Percentiles rank a stretch among this genome's conserved stretches.
Evolutionary conservation across 2,888 invertebrate species (phyloP).

Genomic region (Ectemnius lituratus): DNA sequence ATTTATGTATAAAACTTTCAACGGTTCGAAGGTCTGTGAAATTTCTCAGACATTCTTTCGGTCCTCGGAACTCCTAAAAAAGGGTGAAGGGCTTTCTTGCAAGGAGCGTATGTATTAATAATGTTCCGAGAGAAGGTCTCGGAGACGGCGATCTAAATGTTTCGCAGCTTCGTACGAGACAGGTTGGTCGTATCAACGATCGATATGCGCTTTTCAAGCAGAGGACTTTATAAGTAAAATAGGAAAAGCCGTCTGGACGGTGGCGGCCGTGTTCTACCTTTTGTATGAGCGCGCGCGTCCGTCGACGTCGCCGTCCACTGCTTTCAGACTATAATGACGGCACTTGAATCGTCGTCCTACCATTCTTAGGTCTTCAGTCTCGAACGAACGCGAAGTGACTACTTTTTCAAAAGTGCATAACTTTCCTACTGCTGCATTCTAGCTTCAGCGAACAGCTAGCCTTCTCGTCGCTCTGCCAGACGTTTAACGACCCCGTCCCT

Average conservation of each 20-base stretch:
- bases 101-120: background rate
- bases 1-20: no score
- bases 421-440: no score
- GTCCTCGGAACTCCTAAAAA: no score
- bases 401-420: no score
- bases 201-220: slow-evolving; percentile 1
- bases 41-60: no score
- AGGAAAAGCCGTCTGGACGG: slow-evolving; percentile 4
- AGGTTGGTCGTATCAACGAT: slow-evolving; percentile 3
- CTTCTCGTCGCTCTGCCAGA: no score
- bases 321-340: slow-evolving; percentile 3
- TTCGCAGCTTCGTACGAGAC: background rate
- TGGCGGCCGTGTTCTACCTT: background rate
- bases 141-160: background rate
- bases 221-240: slow-evolving; percentile 6
- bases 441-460: no score
- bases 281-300: background rate
- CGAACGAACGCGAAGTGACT: no score
- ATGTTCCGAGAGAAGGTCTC: background rate
- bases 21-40: no score
- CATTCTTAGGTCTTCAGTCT: background rate
- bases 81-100: no score
- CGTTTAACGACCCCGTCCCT: no score
- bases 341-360: slow-evolving; percentile 6
- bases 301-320: background rate